Evolutionary conservation across 2,113 vertebrate species (phyloP).

Genomic region (Anoura caudifer): DNA sequence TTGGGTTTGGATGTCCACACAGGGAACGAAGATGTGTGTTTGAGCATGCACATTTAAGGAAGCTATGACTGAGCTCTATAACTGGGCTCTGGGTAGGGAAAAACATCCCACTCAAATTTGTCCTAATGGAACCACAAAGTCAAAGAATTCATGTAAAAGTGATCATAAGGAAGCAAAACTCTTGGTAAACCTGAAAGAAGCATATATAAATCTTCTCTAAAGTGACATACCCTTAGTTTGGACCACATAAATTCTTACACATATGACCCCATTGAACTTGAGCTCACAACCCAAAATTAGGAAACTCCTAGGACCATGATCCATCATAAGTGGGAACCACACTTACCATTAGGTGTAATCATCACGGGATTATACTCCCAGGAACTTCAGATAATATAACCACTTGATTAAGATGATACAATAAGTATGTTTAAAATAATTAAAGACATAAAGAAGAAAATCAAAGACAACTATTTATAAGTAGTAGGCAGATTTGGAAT

Average conservation of each 20-base stretch:
- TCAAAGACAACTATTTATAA: not conserved
- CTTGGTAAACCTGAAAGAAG: not conserved
- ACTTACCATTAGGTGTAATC: not conserved
- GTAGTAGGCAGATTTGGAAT: not conserved
- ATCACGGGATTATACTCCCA: not conserved
- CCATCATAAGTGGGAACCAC: not conserved
- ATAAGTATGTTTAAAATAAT: not conserved
- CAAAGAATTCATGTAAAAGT: not conserved
- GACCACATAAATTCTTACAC: not conserved
- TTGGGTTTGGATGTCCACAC: not conserved
- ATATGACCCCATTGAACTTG: not conserved
- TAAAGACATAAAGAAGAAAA: not conserved
- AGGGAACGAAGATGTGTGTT: not conserved
- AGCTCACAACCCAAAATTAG: not conserved
- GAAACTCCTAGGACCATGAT: not conserved
- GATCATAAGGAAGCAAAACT: not conserved
- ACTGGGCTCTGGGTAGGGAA: not conserved
- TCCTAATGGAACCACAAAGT: not conserved
- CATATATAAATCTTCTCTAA: not conserved
- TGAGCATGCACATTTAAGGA: not conserved
- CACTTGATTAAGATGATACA: conserved; percentile 25
- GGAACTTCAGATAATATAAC: not conserved
- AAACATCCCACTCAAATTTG: not conserved
- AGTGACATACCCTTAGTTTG: not conserved
- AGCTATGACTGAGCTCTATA: not conserved